A percentile compares a stretch with the other conserved stretches of the same genome.
phyloP scores from a whole-genome alignment of 2,888 invertebrate species.

The Eledona agricola region DNA sequence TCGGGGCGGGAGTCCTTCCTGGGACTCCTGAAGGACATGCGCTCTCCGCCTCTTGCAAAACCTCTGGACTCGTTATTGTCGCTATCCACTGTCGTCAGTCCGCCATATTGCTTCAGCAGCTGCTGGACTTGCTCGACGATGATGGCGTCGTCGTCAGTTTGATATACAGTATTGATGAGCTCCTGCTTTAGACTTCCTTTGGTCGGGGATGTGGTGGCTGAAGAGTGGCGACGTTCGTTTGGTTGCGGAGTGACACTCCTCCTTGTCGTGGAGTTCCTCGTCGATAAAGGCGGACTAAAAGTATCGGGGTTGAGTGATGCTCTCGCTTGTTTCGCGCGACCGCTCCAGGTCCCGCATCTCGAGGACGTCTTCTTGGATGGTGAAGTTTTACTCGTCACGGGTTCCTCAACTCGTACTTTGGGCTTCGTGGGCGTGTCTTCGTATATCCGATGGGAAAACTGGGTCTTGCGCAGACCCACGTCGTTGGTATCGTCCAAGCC shows the following conservation, averaged over 20 bases:
- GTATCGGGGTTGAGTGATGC: constrained; percentile 71
- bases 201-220: constrained; percentile 71
- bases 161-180: constrained; percentile 75
- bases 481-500: constrained; percentile 73
- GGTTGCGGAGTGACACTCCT: constrained; percentile 63
- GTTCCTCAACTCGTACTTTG: constrained; percentile 29
- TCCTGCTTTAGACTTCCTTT: constrained; percentile 74
- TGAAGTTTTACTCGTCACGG: too few relatives aligned
- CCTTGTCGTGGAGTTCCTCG: constrained; percentile 52
- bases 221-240: constrained; percentile 61
- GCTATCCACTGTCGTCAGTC: constrained; percentile 66
- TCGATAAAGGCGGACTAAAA: constrained; percentile 61
- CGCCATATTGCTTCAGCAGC: constrained; percentile 69
- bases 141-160: constrained; percentile 76
- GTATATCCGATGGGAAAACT: constrained; percentile 72
- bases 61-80: constrained; percentile 63
- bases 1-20: constrained; percentile 66
- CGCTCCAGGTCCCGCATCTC: constrained; percentile 77
- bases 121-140: constrained; percentile 81
- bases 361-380: constrained; percentile 53
- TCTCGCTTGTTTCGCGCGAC: constrained; percentile 65
- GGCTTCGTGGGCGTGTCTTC: constrained; percentile 54
- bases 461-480: constrained; percentile 76
- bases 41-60: constrained; percentile 37
- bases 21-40: constrained; percentile 60